A percentile compares a stretch with the other conserved stretches of the same genome.
These are phyloP conservation scores for Biston betularia DNA, from an alignment of 2,888 invertebrate genomes.

Conservation along the genomic window DNA sequence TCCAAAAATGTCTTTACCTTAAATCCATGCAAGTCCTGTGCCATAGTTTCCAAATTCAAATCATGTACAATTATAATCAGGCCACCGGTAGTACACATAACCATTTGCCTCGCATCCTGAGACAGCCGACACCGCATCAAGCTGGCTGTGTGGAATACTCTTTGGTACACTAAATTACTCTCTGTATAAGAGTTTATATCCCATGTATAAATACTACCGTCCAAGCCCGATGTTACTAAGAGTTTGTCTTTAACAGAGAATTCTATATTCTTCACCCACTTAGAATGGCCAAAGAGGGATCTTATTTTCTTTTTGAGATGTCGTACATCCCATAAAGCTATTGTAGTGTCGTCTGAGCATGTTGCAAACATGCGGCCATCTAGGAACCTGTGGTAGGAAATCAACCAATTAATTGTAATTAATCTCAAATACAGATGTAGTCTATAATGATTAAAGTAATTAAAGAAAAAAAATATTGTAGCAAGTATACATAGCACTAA, in stretches of 20 bases:
- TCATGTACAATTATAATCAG: slow-evolving; percentile 96
- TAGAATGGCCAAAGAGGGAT: slow-evolving; percentile 94
- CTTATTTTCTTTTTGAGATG: slow-evolving; percentile 92
- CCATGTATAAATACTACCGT: slow-evolving; percentile 97
- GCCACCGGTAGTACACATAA: slow-evolving; percentile 96
- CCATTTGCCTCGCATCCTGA: slow-evolving; percentile 94
- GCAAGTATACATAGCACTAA: too few relatives aligned
- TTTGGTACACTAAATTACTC: slow-evolving; percentile 90
- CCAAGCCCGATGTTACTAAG: slow-evolving; percentile 96
- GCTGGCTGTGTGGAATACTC: slow-evolving; percentile 94
- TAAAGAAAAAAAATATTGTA: too few relatives aligned
- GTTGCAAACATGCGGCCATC: slow-evolving; percentile 95
- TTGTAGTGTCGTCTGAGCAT: slow-evolving; percentile 97
- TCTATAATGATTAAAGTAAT: too few relatives aligned
- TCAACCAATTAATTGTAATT: too few relatives aligned
- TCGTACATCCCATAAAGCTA: slow-evolving; percentile 97
- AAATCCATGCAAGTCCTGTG: slow-evolving; percentile 93
- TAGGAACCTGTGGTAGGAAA: slow-evolving; percentile 88
- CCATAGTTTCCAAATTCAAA: slow-evolving; percentile 92
- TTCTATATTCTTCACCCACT: slow-evolving; percentile 99
- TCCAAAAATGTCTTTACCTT: slow-evolving; percentile 83
- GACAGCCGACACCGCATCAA: slow-evolving; percentile 95
- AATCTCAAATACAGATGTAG: too few relatives aligned
- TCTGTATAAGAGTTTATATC: slow-evolving; percentile 95
- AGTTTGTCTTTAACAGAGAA: slow-evolving; percentile 94